phyloP scores from a whole-genome alignment of 2,888 invertebrate genomes.

The Chloromyia formosa region DNA sequence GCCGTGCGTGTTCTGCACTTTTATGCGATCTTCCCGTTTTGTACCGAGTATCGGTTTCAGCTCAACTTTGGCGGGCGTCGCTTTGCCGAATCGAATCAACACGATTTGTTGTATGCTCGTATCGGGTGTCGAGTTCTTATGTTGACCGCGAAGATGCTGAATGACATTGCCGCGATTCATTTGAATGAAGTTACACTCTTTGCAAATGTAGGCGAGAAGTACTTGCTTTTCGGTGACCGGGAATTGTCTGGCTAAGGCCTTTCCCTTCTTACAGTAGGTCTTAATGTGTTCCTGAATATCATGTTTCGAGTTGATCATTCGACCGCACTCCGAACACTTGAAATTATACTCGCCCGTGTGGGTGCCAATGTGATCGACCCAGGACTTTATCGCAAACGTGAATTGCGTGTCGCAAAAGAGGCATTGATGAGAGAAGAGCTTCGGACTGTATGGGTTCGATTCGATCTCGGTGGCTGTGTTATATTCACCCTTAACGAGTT shows the following conservation, averaged over 20 bases:
- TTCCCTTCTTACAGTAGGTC: conserved; percentile 24
- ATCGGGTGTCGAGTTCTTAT: conserved; percentile 51
- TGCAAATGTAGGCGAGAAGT: conserved; percentile 71
- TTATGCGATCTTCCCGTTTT: conserved; percentile 20
- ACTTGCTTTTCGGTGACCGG: conserved; percentile 7
- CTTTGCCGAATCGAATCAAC: conserved; percentile 50
- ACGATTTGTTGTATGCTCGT: conserved; percentile 45
- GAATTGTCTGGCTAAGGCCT: conserved; percentile 25
- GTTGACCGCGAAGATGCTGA: conserved; percentile 67
- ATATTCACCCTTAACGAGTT: conserved; percentile 21
- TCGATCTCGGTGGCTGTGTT: background rate
- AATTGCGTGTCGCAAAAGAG: conserved; percentile 57
- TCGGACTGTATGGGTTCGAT: conserved; percentile 21
- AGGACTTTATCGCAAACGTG: conserved; percentile 50
- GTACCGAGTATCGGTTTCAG: background rate
- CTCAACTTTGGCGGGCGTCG: conserved; percentile 27
- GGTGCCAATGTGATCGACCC: conserved; percentile 74
- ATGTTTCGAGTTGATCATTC: conserved; percentile 43
- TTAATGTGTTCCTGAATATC: conserved; percentile 51
- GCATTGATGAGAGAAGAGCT: conserved; percentile 53
- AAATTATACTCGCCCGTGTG: conserved; percentile 84
- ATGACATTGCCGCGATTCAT: conserved; percentile 70
- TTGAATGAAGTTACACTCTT: conserved; percentile 78
- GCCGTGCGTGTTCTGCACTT: background rate
- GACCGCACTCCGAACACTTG: conserved; percentile 70